Conservation (phyloP, 2,888 invertebrate genomes). For the Hyalella azteca region DNA sequence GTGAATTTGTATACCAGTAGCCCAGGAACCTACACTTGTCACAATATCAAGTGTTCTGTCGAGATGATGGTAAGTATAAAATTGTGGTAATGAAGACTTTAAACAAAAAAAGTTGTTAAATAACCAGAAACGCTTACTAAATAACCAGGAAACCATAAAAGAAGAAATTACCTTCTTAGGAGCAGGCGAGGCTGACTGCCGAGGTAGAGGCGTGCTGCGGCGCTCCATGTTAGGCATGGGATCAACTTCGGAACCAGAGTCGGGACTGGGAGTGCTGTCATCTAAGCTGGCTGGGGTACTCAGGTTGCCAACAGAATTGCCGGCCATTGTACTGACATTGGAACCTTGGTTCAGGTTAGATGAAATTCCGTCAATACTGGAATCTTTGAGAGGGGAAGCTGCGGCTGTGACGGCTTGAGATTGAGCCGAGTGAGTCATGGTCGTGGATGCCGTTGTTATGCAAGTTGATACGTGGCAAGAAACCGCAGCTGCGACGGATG, state of each 20-base stretch:
- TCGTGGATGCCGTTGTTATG: background rate
- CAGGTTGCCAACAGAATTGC: background rate
- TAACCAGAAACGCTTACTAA: no score
- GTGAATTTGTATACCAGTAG: no score
- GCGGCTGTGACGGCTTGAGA: no score
- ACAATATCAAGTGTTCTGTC: no score
- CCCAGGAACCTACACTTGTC: no score
- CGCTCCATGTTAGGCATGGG: constrained; percentile 18
- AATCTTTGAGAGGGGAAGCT: background rate
- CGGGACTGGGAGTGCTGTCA: constrained; percentile 14
- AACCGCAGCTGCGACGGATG: background rate
- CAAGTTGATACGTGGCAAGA: background rate
- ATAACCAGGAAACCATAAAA: no score
- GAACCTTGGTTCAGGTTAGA: background rate
- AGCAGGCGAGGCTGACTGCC: constrained; percentile 54
- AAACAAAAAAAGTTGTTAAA: no score
- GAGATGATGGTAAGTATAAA: no score
- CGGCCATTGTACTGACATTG: background rate
- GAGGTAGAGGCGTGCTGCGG: constrained; percentile 54
- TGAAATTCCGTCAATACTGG: background rate
- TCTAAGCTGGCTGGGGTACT: background rate
- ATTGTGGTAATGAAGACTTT: no score
- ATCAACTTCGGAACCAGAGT: constrained; percentile 14
- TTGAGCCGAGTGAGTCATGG: background rate
- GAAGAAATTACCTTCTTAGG: constrained; percentile 51